Evolutionary conservation across 2,888 invertebrate genomes (phyloP).

Genomic region (Ecdyonurus torrentis): DNA sequence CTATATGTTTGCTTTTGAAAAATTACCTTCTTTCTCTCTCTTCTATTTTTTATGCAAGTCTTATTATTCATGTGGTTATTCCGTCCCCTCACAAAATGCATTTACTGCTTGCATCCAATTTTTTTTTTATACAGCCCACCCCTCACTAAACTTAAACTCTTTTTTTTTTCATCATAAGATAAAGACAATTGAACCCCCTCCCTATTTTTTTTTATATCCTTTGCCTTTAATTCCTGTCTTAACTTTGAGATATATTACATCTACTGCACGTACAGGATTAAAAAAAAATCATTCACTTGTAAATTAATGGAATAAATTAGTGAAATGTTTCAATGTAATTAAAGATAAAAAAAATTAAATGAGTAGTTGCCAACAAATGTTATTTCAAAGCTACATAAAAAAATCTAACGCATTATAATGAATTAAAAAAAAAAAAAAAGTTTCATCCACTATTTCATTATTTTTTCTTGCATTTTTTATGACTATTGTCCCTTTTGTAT

Average conservation of each 20-base stretch:
- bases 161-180: not conserved
- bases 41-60: not conserved
- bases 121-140: not conserved
- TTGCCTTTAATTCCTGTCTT: not conserved
- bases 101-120: not conserved
- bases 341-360: conserved; percentile 4
- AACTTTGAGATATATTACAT: not conserved
- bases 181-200: conserved; percentile 1
- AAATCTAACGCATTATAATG: too few species aligned
- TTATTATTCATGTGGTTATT: conserved; percentile 4
- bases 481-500: too few species aligned
- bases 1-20: not conserved
- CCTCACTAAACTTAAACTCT: conserved; percentile 1
- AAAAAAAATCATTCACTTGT: not conserved
- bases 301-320: conserved; percentile 3
- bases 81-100: not conserved
- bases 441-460: too few species aligned
- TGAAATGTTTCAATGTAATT: not conserved
- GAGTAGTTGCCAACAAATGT: too few species aligned
- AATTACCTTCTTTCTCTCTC: not conserved
- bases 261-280: not conserved
- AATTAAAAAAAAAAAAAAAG: too few species aligned
- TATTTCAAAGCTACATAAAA: too few species aligned
- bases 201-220: not conserved
- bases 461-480: too few species aligned